Evolutionary conservation across 1,140 invertebrate genomes (phyloP).

Genomic region (Leptopilina boulardi): DNA sequence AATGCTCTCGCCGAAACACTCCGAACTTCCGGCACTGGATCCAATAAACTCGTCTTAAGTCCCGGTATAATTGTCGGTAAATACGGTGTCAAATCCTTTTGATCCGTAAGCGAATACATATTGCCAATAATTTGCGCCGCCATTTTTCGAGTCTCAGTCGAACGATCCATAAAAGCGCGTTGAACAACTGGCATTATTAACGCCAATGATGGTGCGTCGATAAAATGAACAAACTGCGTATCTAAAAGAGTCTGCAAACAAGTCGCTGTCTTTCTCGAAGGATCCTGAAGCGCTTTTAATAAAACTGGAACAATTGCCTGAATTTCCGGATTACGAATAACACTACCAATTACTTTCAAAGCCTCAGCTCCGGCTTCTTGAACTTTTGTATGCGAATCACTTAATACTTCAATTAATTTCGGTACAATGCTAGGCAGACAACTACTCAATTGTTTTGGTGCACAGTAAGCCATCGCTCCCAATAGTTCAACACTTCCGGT

Average conservation of each 20-base stretch:
- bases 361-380: constrained; percentile 97
- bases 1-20: constrained; percentile 95
- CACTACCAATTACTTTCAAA: constrained; percentile 96
- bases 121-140: constrained; percentile 99
- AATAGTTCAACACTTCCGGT: constrained; percentile 97
- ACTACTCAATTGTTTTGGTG: constrained; percentile 98
- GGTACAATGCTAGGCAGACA: constrained; percentile 99
- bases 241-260: constrained; percentile 95
- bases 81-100: constrained; percentile 98
- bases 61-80: constrained; percentile 97
- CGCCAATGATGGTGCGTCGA: constrained; percentile 98
- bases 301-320: constrained; percentile 96
- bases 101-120: constrained; percentile 99
- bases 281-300: constrained; percentile 96
- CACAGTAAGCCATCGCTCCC: constrained; percentile 98
- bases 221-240: constrained; percentile 99
- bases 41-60: constrained; percentile 95
- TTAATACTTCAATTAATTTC: constrained; percentile 97
- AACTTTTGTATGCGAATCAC: constrained; percentile 99
- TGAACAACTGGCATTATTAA: constrained; percentile 99
- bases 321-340: constrained; percentile 99
- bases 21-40: constrained; percentile 98
- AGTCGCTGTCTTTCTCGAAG: constrained; percentile 94
- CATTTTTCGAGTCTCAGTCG: constrained; percentile 98
- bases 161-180: constrained; percentile 96